Evolutionary conservation across 2,113 vertebrate genomes (phyloP).

Genomic region (Myrmecophaga tridactyla): DNA sequence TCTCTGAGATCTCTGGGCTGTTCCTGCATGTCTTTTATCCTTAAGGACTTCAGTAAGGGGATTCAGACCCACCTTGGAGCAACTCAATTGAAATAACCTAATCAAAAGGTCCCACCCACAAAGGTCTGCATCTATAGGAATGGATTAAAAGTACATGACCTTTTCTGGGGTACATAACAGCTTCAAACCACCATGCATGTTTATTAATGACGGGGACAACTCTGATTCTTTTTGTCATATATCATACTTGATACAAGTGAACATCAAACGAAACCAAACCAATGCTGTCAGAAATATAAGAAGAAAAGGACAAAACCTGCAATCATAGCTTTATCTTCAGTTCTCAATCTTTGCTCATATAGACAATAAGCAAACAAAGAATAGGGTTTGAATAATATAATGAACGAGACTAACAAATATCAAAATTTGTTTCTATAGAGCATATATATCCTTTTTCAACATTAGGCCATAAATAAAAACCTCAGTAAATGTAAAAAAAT

Average conservation of each 20-base stretch:
- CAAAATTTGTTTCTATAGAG: background rate
- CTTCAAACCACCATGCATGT: rapidly evolving
- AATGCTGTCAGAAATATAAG: background rate
- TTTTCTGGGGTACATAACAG: no score
- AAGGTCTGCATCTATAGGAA: no score
- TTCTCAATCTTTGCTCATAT: background rate
- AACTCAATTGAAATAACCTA: no score
- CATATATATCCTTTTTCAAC: background rate
- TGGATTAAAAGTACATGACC: no score
- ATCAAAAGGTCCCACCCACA: no score
- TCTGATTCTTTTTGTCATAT: no score
- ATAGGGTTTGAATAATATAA: background rate
- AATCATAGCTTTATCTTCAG: background rate
- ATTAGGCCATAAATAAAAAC: background rate
- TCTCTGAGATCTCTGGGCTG: no score
- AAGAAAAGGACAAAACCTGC: background rate
- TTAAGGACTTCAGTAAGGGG: no score
- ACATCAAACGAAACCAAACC: background rate
- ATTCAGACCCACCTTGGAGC: no score
- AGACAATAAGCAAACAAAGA: background rate
- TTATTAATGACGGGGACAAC: no score
- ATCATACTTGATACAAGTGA: background rate
- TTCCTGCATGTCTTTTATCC: no score
- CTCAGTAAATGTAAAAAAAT: background rate
- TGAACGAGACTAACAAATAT: background rate